phyloP scores from a whole-genome alignment of 2,113 vertebrate genomes.

The Channa maculata region DNA sequence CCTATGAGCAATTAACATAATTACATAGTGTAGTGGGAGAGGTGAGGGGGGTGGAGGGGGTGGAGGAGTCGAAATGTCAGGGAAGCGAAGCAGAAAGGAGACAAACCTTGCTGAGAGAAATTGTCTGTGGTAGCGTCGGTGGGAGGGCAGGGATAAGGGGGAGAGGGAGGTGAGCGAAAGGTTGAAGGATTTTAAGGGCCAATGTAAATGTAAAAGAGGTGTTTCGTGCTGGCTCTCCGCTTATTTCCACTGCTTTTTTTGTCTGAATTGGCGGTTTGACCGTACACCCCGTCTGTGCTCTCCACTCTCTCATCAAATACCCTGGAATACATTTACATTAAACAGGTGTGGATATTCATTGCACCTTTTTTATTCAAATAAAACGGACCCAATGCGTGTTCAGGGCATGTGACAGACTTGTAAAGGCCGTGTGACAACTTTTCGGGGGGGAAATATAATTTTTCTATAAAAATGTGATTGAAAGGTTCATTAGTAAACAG shows the following conservation, averaged over 20 bases:
- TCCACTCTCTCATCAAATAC: slow-evolving; percentile 19
- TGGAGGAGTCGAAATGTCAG: slow-evolving; percentile 51
- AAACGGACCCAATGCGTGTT: neutral
- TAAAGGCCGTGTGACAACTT: too few species aligned
- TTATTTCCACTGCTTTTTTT: slow-evolving; percentile 11
- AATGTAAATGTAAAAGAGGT: slow-evolving; percentile 42
- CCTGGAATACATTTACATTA: neutral
- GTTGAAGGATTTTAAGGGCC: slow-evolving; percentile 36
- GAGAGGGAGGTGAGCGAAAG: slow-evolving; percentile 31
- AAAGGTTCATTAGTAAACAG: too few species aligned
- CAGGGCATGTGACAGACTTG: neutral
- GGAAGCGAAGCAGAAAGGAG: slow-evolving; percentile 58
- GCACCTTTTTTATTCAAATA: neutral
- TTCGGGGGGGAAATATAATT: too few species aligned
- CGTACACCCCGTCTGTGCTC: neutral
- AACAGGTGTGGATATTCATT: neutral
- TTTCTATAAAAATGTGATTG: too few species aligned
- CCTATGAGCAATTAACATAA: slow-evolving; percentile 75
- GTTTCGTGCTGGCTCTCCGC: slow-evolving; percentile 21
- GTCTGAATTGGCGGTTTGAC: slow-evolving; percentile 28
- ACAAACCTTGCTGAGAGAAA: slow-evolving; percentile 46
- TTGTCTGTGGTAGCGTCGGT: slow-evolving; percentile 16
- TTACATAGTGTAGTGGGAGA: slow-evolving; percentile 66
- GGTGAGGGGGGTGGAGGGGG: slow-evolving; percentile 2
- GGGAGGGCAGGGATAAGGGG: slow-evolving; percentile 38